Evolutionary conservation across 2,797 vertebrate species (phyloP).

Genomic region (Chaetodon trifasciatus): DNA sequence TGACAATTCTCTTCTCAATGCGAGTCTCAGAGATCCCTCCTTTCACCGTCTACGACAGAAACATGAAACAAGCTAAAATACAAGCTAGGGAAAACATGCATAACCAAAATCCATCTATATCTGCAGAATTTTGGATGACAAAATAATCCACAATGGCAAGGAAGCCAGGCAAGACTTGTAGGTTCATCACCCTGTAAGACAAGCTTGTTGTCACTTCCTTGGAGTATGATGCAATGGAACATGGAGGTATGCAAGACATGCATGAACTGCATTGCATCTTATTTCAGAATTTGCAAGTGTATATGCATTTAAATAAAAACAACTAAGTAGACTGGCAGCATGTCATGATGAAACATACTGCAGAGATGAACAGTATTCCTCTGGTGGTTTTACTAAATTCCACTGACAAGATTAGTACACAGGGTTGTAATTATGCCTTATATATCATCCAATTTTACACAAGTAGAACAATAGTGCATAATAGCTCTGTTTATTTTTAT

Average conservation of each 20-base stretch:
- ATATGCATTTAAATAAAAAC: neutral
- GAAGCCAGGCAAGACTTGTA: neutral
- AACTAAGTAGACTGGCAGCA: neutral
- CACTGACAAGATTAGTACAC: neutral
- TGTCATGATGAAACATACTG: neutral
- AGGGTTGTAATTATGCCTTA: neutral
- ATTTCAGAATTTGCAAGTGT: neutral
- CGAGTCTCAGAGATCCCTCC: constrained; percentile 98
- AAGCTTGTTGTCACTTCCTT: neutral
- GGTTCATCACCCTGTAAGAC: neutral
- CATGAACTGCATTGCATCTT: neutral
- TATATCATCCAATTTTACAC: neutral
- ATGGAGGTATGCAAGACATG: neutral
- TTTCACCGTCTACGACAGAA: constrained; percentile 91
- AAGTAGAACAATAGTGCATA: neutral
- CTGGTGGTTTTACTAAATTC: neutral
- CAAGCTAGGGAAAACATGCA: neutral
- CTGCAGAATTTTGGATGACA: neutral
- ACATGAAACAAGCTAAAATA: constrained; percentile 23
- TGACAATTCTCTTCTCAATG: constrained; percentile 98
- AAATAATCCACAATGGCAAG: neutral
- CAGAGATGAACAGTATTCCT: neutral
- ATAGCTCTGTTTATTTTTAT: too few relatives aligned
- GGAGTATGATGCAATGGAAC: neutral
- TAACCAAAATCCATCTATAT: neutral